Evolutionary conservation across 2,113 vertebrate genomes (phyloP), one percentile per base, ranked within the genome.

Genomic region (Alouatta palliata): DNA sequence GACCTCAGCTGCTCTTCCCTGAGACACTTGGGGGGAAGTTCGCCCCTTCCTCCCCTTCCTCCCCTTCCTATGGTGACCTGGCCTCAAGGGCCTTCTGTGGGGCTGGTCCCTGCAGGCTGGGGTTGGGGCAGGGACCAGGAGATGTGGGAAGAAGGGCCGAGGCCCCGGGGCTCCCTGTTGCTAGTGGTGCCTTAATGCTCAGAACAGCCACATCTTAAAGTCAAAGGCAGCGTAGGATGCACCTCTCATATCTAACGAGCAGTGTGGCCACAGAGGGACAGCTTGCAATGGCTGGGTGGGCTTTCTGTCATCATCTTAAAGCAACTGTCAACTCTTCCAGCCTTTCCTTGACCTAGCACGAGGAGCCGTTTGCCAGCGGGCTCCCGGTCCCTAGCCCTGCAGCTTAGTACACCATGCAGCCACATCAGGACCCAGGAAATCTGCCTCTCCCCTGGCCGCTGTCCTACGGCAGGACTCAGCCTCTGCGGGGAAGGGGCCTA

Each of bases 1-100:
- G 23, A 61, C 88, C 35, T n/a, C 1, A 35, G 27, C 47, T 8
- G 35, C 23, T 35, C n/a, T n/a, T 37, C 21, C 30, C 25, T 4
- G 8, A 35, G 35, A 68, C n/a, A 21, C 19, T 17, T 3, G 17
- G 16, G 25, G 20, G 11, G 30, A 66, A 37, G 45, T 4, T 30
- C 27, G 27, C 12, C 12, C 12, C 0, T 64, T 30, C 12, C 49
- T 52, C 58, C 58, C 10, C 20, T 21, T 17, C 12, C 49, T 52
- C 58, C 58, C 10, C 20, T 21, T 17, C 19, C 43, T 8, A 1
- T 27, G 40, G 32, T 32, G 35, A 17, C n/a, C 32, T 9, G 37
- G 10, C 27, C 35, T 47, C 27, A 8, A 17, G 7, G 5, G 37
- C 23, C 5, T 32, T 8, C 25, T 0, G 7, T 20, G 3, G 49